Conservation (phyloP, 1,140 invertebrate species). For the Potamilus streckersoni region DNA sequence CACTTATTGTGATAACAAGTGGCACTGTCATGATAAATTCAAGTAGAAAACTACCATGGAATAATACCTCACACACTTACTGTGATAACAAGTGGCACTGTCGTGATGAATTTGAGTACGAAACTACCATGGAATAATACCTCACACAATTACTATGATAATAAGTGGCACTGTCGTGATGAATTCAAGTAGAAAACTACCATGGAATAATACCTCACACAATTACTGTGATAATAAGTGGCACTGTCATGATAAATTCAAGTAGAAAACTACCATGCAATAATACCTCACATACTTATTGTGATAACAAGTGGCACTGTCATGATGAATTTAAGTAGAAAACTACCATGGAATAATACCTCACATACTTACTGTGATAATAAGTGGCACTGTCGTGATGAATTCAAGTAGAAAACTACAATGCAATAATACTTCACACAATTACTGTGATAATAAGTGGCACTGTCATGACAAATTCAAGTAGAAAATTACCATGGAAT, state of each 20-base stretch:
- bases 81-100: slow-evolving; percentile 92
- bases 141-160: slow-evolving; percentile 92
- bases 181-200: slow-evolving; percentile 93
- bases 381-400: slow-evolving; percentile 93
- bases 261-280: slow-evolving; percentile 93
- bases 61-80: slow-evolving; percentile 93
- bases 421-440: slow-evolving; percentile 90
- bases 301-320: slow-evolving; percentile 94
- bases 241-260: slow-evolving; percentile 93
- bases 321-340: slow-evolving; percentile 93
- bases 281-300: slow-evolving; percentile 92
- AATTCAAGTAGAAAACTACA: slow-evolving; percentile 95
- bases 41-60: slow-evolving; percentile 93
- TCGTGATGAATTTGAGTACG: slow-evolving; percentile 93
- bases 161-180: slow-evolving; percentile 95
- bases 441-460: slow-evolving; percentile 94
- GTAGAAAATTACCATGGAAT: slow-evolving; percentile 90
- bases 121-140: slow-evolving; percentile 93
- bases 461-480: slow-evolving; percentile 94
- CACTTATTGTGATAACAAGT: slow-evolving; percentile 91
- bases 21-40: slow-evolving; percentile 95
- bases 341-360: slow-evolving; percentile 91
- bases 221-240: slow-evolving; percentile 93
- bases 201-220: slow-evolving; percentile 91
- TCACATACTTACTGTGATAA: slow-evolving; percentile 94